Conservation (phyloP, 1,140 invertebrate species). For the Ooceraea biroi region DNA sequence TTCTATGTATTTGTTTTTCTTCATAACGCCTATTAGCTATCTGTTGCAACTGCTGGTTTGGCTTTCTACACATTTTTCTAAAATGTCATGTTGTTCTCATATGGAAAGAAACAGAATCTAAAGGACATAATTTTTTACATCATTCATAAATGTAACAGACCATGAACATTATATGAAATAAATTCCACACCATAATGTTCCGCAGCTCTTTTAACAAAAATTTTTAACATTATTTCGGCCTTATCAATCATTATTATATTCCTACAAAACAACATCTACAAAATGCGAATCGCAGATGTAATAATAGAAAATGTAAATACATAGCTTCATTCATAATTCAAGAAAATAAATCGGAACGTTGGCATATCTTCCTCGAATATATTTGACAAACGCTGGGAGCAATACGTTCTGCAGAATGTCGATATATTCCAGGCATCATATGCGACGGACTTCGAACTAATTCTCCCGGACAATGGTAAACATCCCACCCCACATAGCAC, state of each 20-base stretch:
- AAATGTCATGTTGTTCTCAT: slow-evolving; percentile 9
- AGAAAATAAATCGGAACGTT: too few relatives aligned
- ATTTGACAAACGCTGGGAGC: too few relatives aligned
- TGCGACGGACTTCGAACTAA: too few relatives aligned
- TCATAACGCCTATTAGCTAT: slow-evolving; percentile 6
- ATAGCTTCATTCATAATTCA: background rate
- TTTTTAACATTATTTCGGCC: slow-evolving; percentile 11
- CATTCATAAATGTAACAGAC: slow-evolving; percentile 5
- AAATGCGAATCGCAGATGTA: slow-evolving; percentile 18
- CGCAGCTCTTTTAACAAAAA: slow-evolving; percentile 5
- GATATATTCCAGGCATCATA: too few relatives aligned
- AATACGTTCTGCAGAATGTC: too few relatives aligned
- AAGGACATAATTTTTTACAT: slow-evolving; percentile 11
- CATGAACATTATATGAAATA: slow-evolving; percentile 5
- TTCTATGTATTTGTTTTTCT: background rate
- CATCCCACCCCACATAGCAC: too few relatives aligned
- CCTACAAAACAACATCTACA: background rate
- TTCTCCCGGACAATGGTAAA: too few relatives aligned
- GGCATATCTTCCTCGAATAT: too few relatives aligned
- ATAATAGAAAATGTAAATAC: slow-evolving; percentile 2
- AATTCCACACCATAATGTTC: slow-evolving; percentile 15
- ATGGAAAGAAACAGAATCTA: slow-evolving; percentile 19
- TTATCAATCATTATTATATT: background rate
- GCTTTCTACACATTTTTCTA: slow-evolving; percentile 9
- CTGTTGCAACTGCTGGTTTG: background rate